These are phyloP conservation scores for Melopsittacus undulatus DNA, from an alignment of 2,797 vertebrate species.

Conservation along the genomic window DNA sequence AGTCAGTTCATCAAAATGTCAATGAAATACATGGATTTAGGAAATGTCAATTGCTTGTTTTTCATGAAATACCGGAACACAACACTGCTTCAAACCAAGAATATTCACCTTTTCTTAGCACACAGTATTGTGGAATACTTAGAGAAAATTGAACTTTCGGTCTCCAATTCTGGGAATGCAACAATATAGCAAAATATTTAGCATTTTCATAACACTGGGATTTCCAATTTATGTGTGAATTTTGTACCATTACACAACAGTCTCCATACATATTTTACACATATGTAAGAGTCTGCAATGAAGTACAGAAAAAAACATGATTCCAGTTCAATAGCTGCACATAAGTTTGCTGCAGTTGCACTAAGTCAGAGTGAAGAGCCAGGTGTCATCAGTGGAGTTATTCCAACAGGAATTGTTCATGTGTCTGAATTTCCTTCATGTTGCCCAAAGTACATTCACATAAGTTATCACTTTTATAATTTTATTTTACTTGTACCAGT, in stretches of 20 bases:
- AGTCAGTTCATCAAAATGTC: slow-evolving; percentile 52
- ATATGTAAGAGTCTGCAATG: not conserved
- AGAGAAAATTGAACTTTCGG: not conserved
- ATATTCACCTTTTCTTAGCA: not conserved
- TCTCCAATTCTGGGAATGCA: not conserved
- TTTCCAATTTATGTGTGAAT: not conserved
- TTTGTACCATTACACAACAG: not conserved
- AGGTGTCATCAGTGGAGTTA: not conserved
- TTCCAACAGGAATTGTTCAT: not conserved
- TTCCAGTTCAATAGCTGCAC: not conserved
- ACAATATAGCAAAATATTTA: not conserved
- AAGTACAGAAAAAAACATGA: not conserved
- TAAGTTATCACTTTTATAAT: not conserved
- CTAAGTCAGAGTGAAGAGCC: not conserved
- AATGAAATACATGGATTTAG: not conserved
- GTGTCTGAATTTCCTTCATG: not conserved
- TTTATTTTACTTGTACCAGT: not conserved
- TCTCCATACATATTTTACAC: not conserved
- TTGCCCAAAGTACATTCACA: not conserved
- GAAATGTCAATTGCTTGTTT: slow-evolving; percentile 42
- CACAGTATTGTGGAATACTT: not conserved
- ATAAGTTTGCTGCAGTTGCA: not conserved
- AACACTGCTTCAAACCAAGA: not conserved
- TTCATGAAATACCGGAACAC: not conserved
- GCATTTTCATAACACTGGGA: not conserved